phyloP scores from a whole-genome alignment of 2,113 vertebrate genomes.

The Vidua macroura region DNA sequence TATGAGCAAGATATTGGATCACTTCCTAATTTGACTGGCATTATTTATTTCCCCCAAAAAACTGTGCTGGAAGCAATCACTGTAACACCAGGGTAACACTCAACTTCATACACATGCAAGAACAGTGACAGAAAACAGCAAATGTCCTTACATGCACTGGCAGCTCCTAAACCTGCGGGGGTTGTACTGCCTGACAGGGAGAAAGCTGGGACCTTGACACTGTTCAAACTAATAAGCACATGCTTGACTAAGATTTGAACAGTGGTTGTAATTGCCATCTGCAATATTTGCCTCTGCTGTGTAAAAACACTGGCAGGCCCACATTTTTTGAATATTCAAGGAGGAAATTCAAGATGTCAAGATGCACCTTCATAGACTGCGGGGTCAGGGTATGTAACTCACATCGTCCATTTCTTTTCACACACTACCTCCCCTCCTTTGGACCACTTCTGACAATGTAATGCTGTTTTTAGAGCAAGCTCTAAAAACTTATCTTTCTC shows the following conservation, averaged over 20 bases:
- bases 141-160: neutral
- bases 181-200: neutral
- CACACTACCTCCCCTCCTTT: neutral
- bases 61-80: neutral
- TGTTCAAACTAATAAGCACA: constrained; percentile 5
- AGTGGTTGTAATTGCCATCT: neutral
- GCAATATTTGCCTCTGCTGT: neutral
- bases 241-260: neutral
- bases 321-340: neutral
- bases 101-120: neutral
- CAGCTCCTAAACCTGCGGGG: neutral
- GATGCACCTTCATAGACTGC: neutral
- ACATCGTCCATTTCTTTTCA: neutral
- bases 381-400: neutral
- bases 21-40: neutral
- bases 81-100: neutral
- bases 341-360: neutral
- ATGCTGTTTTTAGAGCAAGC: neutral
- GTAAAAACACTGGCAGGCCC: neutral
- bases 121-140: neutral
- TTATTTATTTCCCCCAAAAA: neutral
- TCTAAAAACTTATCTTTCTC: neutral
- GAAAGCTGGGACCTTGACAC: neutral
- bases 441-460: neutral
- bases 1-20: neutral